Evolutionary conservation across 1,140 invertebrate genomes (phyloP), one percentile per base, ranked within the genome.

Genomic region (Stegodyphus mimosarum): DNA sequence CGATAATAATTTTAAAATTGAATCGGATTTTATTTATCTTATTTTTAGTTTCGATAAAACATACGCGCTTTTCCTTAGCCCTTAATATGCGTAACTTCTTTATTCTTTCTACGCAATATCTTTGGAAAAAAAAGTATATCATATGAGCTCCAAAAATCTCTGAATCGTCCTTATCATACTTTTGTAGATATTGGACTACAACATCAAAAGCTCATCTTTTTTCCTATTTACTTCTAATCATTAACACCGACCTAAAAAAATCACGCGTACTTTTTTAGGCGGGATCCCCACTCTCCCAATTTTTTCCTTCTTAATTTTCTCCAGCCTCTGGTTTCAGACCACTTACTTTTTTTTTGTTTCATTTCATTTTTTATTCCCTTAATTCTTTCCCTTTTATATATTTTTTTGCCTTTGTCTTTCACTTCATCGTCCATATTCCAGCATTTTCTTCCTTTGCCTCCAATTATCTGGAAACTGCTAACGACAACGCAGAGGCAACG

Each of bases 381-480:
- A 80, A 80, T 80, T 80, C 33, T 71, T 66, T 80, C 78, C 52
- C 78, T 72, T 52, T 51, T 78, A 52, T 78, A 52, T 67, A 69
- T 78, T 7, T 52, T 53, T 67, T 71, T 67, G 49, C 51, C 67
- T 71, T 80, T 80, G 67, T 80, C 52, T 71, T 71, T 71, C 17
- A 9, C 64, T 17, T 18, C 64, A 67, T 67, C 64, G 64, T 67
- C 64, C 17, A 67, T 67, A 67, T n/a, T 67, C 7, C 64, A 7
- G 64, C 11, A 67, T 67, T 67, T 67, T 72, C 78, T 63, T 67
- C 55, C 78, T 48, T 5, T 70, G 67, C 55, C 69, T 72, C 78
- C 78, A 80, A 80, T 80, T 80, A 80, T 80, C 78, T 60, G 78
- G 67, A 80, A 80, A 71, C 78, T 80, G 78, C 78, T 80, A 80